These are phyloP conservation scores for Microplitis mediator DNA, from an alignment of 1,140 invertebrate species.

Conservation along the genomic window DNA sequence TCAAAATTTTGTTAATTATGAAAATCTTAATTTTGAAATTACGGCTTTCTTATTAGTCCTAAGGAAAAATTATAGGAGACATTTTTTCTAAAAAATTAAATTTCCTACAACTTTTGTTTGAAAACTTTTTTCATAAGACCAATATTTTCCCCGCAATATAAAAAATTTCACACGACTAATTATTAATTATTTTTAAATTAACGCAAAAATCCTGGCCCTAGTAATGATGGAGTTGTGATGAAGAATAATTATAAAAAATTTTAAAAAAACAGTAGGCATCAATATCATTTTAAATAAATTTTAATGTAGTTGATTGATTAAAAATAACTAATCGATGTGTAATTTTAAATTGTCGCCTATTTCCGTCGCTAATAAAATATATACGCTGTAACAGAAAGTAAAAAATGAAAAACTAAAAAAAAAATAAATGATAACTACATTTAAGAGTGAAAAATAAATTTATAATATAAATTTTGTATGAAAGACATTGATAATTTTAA, in stretches of 20 bases:
- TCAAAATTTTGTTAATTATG: no score
- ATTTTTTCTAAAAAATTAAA: no score
- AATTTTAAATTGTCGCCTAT: neutral
- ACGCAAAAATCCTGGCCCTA: no score
- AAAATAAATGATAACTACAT: no score
- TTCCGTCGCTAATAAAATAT: neutral
- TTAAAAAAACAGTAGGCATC: neutral
- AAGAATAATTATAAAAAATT: neutral
- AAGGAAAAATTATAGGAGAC: no score
- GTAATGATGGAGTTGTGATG: neutral
- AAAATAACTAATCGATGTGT: neutral
- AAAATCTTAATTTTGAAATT: no score
- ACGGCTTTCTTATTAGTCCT: no score
- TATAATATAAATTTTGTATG: neutral
- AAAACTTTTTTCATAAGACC: no score
- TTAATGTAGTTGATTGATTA: neutral
- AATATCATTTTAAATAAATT: neutral
- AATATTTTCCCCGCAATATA: no score
- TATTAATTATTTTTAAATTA: no score
- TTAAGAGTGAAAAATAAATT: neutral
- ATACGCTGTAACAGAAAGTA: neutral
- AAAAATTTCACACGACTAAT: no score
- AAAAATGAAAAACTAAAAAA: neutral
- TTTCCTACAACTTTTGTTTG: no score
- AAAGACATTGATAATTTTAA: conserved; percentile 14